These are phyloP conservation scores for Latheticus oryzae DNA, from an alignment of 2,888 invertebrate genomes.

Conservation along the genomic window DNA sequence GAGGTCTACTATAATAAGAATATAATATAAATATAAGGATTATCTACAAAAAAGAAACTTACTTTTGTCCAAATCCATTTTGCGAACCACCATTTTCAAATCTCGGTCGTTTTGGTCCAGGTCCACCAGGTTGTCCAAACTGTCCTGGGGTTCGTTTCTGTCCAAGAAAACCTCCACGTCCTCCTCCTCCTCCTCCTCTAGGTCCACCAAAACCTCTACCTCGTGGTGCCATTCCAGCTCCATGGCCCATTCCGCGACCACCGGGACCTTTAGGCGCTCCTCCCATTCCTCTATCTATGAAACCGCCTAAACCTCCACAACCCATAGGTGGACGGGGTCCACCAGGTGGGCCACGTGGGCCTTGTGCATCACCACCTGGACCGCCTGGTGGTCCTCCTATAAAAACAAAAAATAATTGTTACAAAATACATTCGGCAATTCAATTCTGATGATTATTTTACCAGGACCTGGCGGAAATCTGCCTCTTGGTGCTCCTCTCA, in stretches of 20 bases:
- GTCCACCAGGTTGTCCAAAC: slow-evolving; percentile 53
- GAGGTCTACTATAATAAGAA: slow-evolving; percentile 35
- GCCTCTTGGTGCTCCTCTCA: slow-evolving; percentile 50
- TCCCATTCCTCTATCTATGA: slow-evolving; percentile 40
- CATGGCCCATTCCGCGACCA: slow-evolving; percentile 47
- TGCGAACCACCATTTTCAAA: slow-evolving; percentile 55
- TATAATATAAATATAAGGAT: slow-evolving; percentile 12
- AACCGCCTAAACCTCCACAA: slow-evolving; percentile 44
- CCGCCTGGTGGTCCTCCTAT: slow-evolving; percentile 44
- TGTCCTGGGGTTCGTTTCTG: slow-evolving; percentile 51
- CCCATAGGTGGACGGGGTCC: slow-evolving; percentile 43
- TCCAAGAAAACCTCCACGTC: slow-evolving; percentile 44
- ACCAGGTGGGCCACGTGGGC: slow-evolving; percentile 38
- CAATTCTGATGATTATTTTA: slow-evolving; percentile 4
- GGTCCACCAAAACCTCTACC: slow-evolving; percentile 48
- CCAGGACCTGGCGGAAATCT: slow-evolving; percentile 48
- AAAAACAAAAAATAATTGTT: no score
- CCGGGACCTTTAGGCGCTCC: slow-evolving; percentile 43
- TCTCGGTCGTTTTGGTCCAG: slow-evolving; percentile 55
- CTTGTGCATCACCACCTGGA: slow-evolving; percentile 28
- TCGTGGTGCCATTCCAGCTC: slow-evolving; percentile 45
- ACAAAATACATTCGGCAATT: slow-evolving; percentile 8
- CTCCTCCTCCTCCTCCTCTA: slow-evolving; percentile 38
- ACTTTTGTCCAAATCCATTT: slow-evolving; percentile 58
- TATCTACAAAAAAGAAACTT: slow-evolving; percentile 22